Evolutionary conservation across 2,113 vertebrate genomes (phyloP).

Genomic region (Vombatus ursinus): DNA sequence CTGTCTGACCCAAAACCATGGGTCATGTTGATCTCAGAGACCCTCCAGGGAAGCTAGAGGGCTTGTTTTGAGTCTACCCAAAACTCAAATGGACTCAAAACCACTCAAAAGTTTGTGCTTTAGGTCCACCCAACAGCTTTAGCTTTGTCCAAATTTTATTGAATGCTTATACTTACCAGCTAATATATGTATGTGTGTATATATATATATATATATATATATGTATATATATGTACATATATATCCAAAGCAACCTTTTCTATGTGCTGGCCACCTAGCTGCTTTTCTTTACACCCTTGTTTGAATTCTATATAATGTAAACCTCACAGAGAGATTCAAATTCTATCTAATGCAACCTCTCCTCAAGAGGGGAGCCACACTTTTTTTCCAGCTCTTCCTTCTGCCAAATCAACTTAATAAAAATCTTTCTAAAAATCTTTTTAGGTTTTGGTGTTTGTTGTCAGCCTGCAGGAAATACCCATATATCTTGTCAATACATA

Average conservation of each 20-base stretch:
- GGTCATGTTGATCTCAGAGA: neutral
- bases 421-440: neutral
- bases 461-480: neutral
- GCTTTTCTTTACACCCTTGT: neutral
- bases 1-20: neutral
- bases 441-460: neutral
- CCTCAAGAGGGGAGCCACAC: neutral
- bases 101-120: neutral
- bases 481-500: neutral
- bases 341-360: too few relatives aligned
- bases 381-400: neutral
- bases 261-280: neutral
- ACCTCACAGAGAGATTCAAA: too few relatives aligned
- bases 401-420: neutral
- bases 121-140: neutral
- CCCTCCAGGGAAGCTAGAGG: neutral
- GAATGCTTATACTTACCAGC: neutral
- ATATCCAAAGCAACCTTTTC: neutral
- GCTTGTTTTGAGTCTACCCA: neutral
- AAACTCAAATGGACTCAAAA: neutral
- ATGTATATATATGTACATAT: too few relatives aligned
- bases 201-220: too few relatives aligned
- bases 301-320: neutral
- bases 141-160: neutral
- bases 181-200: neutral